Conservation (phyloP, 2,113 vertebrate genomes). For the Salvator merianae region DNA sequence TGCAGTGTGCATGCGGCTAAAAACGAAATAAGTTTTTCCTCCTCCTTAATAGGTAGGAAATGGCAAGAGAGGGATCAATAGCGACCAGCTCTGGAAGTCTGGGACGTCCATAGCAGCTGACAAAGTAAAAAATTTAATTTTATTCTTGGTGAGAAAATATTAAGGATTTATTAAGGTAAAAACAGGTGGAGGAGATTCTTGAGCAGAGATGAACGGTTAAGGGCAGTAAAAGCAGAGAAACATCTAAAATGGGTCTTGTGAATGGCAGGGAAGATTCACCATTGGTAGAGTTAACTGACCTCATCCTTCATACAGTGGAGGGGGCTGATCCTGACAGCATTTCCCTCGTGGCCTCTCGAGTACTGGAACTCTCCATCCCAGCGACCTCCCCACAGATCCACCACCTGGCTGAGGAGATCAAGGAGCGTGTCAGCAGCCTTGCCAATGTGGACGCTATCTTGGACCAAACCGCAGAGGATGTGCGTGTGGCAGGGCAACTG, state of each 20-base stretch:
- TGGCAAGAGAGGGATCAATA: background rate
- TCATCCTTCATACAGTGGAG: slow-evolving; percentile 81
- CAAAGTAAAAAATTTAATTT: background rate
- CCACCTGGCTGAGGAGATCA: slow-evolving; percentile 89
- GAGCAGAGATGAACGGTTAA: background rate
- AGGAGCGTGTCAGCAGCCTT: slow-evolving; percentile 87
- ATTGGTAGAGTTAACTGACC: slow-evolving; percentile 8
- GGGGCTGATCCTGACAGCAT: slow-evolving; percentile 96
- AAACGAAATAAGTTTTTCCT: too few relatives aligned
- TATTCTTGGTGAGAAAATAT: background rate
- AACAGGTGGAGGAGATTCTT: too few relatives aligned
- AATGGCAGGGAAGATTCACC: background rate
- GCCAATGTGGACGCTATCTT: slow-evolving; percentile 92
- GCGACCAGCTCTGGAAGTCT: background rate
- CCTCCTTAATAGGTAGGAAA: background rate
- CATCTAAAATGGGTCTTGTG: background rate
- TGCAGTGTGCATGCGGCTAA: too few relatives aligned
- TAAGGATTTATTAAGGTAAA: background rate
- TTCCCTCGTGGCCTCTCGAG: slow-evolving; percentile 87
- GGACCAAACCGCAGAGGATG: slow-evolving; percentile 84
- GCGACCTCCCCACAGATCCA: slow-evolving; percentile 90
- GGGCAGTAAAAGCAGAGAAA: background rate
- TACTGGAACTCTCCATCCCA: slow-evolving; percentile 92
- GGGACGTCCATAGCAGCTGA: background rate
- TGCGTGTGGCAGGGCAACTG: slow-evolving; percentile 85